Conservation (phyloP, 2,113 vertebrate genomes). For the Rhynchomys soricoides region DNA sequence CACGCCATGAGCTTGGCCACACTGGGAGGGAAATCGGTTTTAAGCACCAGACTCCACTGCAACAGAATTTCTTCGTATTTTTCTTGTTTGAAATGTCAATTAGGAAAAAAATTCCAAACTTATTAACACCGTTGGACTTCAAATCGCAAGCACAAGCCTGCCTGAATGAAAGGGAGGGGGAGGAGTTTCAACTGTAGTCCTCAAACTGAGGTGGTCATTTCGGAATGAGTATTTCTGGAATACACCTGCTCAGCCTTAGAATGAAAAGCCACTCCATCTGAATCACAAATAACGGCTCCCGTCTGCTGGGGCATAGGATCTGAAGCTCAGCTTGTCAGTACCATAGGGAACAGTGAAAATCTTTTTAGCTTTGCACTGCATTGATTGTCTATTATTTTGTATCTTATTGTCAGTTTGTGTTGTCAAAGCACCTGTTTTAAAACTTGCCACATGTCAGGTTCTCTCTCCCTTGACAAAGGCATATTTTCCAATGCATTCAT, state of each 20-base stretch:
- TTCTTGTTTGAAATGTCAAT: slow-evolving; percentile 42
- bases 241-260: not conserved
- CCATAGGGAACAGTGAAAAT: not conserved
- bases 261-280: slow-evolving; percentile 56
- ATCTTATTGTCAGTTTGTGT: slow-evolving; percentile 5
- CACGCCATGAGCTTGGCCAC: slow-evolving; percentile 38
- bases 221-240: not conserved
- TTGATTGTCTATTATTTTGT: not conserved
- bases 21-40: not conserved
- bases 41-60: slow-evolving; percentile 9
- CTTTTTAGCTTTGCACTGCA: not conserved
- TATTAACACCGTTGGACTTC: slow-evolving; percentile 18
- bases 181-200: not conserved
- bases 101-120: not conserved
- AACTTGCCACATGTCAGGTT: not conserved
- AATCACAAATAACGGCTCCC: slow-evolving; percentile 58
- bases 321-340: slow-evolving; percentile 18
- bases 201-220: not conserved
- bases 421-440: slow-evolving; percentile 41
- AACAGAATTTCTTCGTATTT: slow-evolving; percentile 44
- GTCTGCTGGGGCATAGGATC: not conserved
- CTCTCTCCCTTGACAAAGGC: slow-evolving; percentile 6
- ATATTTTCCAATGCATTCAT: slow-evolving; percentile 32
- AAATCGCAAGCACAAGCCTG: slow-evolving; percentile 43
- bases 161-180: not conserved